phyloP scores from a whole-genome alignment of 2,113 vertebrate species.

The Chrysochloris asiatica region DNA sequence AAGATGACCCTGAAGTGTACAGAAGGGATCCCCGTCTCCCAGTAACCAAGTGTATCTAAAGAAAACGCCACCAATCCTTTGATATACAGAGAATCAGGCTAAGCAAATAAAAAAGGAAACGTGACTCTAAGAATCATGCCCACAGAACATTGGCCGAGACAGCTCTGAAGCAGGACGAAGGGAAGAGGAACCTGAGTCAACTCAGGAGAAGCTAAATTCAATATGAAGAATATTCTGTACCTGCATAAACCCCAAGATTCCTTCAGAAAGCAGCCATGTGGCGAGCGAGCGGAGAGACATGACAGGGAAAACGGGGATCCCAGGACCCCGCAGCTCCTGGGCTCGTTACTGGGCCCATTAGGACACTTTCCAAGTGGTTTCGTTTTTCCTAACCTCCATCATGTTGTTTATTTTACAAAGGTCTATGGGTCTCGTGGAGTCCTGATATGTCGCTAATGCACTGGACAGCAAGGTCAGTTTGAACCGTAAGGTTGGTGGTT shows the following conservation, averaged over 20 bases:
- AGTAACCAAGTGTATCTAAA: background rate
- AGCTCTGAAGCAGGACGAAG: background rate
- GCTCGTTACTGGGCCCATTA: too few species aligned
- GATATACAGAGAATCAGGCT: conserved; percentile 19
- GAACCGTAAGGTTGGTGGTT: too few species aligned
- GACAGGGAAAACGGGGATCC: too few species aligned
- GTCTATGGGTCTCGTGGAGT: too few species aligned
- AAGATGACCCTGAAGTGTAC: background rate
- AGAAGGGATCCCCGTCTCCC: background rate
- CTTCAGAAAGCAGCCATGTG: background rate
- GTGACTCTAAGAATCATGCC: conserved; percentile 11
- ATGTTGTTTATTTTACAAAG: too few species aligned
- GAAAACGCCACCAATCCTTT: background rate
- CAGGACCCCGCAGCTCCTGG: too few species aligned
- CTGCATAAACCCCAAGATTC: background rate
- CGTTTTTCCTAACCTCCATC: too few species aligned
- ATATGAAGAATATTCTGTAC: conserved; percentile 22
- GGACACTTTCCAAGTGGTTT: background rate
- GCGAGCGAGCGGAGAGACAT: too few species aligned
- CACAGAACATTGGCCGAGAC: background rate
- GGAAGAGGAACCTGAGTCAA: too few species aligned
- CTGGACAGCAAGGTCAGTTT: too few species aligned
- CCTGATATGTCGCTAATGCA: too few species aligned
- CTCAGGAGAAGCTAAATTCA: too few species aligned
- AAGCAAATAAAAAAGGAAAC: background rate